Evolutionary conservation across 2,797 vertebrate genomes (phyloP), one percentile per base, ranked within the genome.

Genomic region (Peromyscus nudipes): DNA sequence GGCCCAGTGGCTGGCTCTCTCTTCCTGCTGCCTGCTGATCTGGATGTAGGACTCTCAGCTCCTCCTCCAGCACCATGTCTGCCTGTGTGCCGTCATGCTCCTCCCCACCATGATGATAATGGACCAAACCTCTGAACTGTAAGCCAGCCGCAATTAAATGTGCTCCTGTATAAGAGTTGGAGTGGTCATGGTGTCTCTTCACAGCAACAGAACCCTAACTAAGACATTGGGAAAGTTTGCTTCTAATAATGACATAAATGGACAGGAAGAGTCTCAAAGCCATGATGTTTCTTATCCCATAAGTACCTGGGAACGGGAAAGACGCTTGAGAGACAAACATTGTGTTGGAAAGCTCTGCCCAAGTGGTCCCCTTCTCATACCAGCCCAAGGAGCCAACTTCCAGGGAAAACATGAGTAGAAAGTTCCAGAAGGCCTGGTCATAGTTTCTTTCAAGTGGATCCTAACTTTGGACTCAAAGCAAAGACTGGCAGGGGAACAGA

Each of bases 391-490:
- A 93, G 69, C 34, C 43, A 43, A 75, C 13, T 37, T 83, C 55
- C 82, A 40, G 69, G 73, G 57, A 71, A 75, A 43, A 73, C 43
- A 7, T 34, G 91, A 89, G 21, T 37, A 60, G 62, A 37, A 67
- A 49, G 82, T 37, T 62, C 88, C 23, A 0, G 55, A 57, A 85
- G 65, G 23, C 62, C 52, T 60, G 27, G 37, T 86, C 37, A 43
- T 1, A 11, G 43, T 2, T 90, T 60, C 57, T 95, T 69, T 25
- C 43, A 23, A 71, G 76, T 29, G 17, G 31, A 60, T 95, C 85
- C 82, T 76, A n/a, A 81, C 17, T 25, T 21, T n/a, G 31, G 52
- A 37, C 89, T 96, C 93, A 71, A 62, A 89, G 86, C 79, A 76
- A 93, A 64, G 64, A 73, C 5, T 46, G 84, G 83, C 13, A 34